phyloP scores from a whole-genome alignment of 2,888 invertebrate species.

The Linyphia triangularis region DNA sequence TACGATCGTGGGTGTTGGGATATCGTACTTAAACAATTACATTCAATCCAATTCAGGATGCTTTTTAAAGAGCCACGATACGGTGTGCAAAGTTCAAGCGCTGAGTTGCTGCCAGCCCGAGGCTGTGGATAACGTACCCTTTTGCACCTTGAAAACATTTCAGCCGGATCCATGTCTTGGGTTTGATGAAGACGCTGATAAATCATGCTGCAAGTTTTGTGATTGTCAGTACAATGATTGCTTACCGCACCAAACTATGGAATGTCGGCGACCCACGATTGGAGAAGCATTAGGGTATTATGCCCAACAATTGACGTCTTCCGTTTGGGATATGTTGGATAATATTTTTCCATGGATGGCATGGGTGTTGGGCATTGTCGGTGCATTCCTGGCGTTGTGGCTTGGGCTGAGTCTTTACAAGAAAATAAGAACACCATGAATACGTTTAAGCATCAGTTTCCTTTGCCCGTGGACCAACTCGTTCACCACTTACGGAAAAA shows the following conservation, averaged over 20 bases:
- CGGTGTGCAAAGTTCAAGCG: constrained; percentile 11
- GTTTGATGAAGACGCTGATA: constrained; percentile 5
- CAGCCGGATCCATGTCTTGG: neutral
- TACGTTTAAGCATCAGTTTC: neutral
- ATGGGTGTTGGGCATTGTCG: neutral
- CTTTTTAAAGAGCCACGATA: neutral
- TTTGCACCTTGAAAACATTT: too few relatives aligned
- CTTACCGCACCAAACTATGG: constrained; percentile 15
- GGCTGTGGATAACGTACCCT: neutral
- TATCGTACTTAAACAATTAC: neutral
- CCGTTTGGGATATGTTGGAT: neutral
- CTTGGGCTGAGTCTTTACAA: neutral
- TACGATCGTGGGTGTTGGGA: neutral
- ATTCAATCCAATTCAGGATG: constrained; percentile 41
- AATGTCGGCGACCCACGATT: constrained; percentile 34
- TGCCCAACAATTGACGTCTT: neutral
- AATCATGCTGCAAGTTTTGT: constrained; percentile 3
- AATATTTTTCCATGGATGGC: neutral
- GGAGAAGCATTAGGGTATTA: constrained; percentile 9
- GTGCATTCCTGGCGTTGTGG: neutral
- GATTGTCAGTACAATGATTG: constrained; percentile 17
- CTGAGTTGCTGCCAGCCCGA: constrained; percentile 43
- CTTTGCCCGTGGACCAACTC: neutral
- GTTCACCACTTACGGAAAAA: neutral
- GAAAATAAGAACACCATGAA: neutral